Evolutionary conservation across 1,140 invertebrate species (phyloP).

Genomic region (Lepidurus couesii): DNA sequence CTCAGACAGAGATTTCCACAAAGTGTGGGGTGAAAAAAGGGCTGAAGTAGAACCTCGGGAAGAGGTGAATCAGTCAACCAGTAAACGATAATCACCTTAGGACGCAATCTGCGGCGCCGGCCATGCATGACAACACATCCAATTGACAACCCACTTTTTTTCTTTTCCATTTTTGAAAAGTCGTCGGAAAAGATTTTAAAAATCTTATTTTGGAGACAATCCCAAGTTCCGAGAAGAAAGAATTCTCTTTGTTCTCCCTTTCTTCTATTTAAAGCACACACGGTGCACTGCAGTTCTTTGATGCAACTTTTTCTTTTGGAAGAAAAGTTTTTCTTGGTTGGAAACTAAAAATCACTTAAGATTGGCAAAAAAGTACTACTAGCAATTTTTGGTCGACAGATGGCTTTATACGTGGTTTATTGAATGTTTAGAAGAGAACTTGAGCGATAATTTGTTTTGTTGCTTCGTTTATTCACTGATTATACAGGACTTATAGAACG

Average conservation of each 20-base stretch:
- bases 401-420: background rate
- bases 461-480: background rate
- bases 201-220: constrained; percentile 1
- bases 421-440: background rate
- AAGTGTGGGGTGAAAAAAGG: background rate
- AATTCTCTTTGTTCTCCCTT: constrained; percentile 12
- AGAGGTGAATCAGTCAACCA: constrained; percentile 9
- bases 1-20: constrained; percentile 14
- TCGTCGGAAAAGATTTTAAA: constrained; percentile 3
- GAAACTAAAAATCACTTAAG: background rate
- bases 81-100: constrained; percentile 18
- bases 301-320: background rate
- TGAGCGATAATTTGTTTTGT: background rate
- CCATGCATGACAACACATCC: constrained; percentile 21
- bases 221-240: background rate
- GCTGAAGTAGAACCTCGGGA: background rate
- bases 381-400: background rate
- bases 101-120: constrained; percentile 20
- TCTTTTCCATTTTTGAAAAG: background rate
- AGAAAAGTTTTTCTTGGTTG: background rate
- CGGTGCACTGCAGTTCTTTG: background rate
- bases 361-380: background rate
- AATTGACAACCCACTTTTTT: constrained; percentile 19
- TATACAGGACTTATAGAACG: background rate
- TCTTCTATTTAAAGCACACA: background rate